Conservation (phyloP, 2,888 invertebrate genomes). For the Nipponacmea schrenckii region DNA sequence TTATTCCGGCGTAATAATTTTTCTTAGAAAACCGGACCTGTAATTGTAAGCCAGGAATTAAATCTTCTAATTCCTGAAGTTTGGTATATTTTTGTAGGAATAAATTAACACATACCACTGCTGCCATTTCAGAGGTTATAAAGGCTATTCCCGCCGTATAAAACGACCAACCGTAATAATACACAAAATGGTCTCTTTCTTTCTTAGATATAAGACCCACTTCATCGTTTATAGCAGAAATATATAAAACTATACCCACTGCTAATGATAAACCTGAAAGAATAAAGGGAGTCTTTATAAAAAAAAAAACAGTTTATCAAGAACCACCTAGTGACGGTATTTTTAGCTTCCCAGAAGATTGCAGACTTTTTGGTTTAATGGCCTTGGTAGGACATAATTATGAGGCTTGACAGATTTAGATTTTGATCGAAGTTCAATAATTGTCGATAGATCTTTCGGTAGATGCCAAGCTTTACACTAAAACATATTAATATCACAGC, state of each 20-base stretch:
- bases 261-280: constrained; percentile 56
- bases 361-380: background rate
- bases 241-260: constrained; percentile 61
- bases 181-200: constrained; percentile 48
- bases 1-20: background rate
- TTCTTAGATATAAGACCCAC: constrained; percentile 49
- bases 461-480: no score
- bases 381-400: no score
- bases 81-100: constrained; percentile 55
- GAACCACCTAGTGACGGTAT: no score
- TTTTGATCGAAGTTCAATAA: no score
- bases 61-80: constrained; percentile 52
- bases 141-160: constrained; percentile 61
- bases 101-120: constrained; percentile 59
- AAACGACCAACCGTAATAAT: constrained; percentile 65
- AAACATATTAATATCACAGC: no score
- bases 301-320: background rate
- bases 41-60: constrained; percentile 49
- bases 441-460: no score
- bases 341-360: no score
- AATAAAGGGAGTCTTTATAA: background rate
- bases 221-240: constrained; percentile 63
- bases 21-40: background rate
- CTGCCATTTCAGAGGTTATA: constrained; percentile 55
- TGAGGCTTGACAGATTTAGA: no score